Evolutionary conservation across 2,888 invertebrate genomes (phyloP).

Genomic region (Zygogramma bicolorata): DNA sequence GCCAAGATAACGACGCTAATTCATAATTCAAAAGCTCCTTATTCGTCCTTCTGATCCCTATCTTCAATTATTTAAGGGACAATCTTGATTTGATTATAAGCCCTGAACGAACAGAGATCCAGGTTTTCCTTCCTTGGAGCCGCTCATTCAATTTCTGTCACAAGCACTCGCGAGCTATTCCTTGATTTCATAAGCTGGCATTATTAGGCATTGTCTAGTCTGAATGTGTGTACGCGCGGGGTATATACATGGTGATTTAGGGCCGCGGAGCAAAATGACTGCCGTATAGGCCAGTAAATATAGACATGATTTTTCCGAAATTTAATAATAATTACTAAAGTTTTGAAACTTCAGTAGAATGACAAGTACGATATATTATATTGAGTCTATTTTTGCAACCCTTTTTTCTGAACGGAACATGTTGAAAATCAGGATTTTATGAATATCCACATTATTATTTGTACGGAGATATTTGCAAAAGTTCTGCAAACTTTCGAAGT

Average conservation of each 20-base stretch:
- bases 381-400: too few relatives aligned
- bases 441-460: too few relatives aligned
- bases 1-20: conserved; percentile 31
- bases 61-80: conserved; percentile 9
- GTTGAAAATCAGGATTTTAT: too few relatives aligned
- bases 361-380: too few relatives aligned
- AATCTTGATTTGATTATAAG: conserved; percentile 11
- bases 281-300: too few relatives aligned
- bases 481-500: too few relatives aligned
- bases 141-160: not conserved
- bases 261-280: not conserved
- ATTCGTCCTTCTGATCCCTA: conserved; percentile 17
- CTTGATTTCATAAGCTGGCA: not conserved
- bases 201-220: conserved; percentile 7
- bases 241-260: not conserved
- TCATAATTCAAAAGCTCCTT: conserved; percentile 35
- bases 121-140: not conserved
- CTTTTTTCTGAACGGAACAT: too few relatives aligned
- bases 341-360: too few relatives aligned
- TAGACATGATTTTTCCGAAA: too few relatives aligned
- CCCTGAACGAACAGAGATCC: not conserved
- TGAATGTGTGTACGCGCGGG: not conserved
- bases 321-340: too few relatives aligned
- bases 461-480: too few relatives aligned
- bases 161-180: conserved; percentile 6